Evolutionary conservation across 2,888 invertebrate genomes (phyloP), one percentile per base, ranked within the genome.

Genomic region (Copidosoma aretas): DNA sequence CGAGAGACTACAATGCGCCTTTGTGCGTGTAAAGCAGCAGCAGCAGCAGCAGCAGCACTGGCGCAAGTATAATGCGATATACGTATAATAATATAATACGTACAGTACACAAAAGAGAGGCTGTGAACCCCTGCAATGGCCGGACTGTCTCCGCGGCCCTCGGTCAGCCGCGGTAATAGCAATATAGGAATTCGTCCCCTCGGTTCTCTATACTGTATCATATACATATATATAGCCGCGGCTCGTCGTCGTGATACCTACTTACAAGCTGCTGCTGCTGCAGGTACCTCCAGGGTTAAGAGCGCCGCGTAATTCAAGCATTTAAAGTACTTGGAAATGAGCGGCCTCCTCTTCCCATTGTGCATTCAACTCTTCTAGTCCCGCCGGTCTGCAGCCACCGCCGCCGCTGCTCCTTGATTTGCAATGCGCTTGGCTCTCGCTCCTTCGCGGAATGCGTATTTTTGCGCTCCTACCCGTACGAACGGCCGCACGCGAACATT

Each of bases 301-400:
- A 53, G 32, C 52, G 62, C 4, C 66, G 70, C 70, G 70, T 67
- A 70, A 67, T 67, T 67, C 70, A 70, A 67, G 70, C 64, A 67
- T 70, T 70, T 67, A 64, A 64, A 67, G 60, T 60, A 67, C 60
- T 70, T 60, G 64, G 69, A 69, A 69, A 69, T 59, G 62, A 65
- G 69, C 46, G 60, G 58, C 61, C 22, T 21, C 41, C 54, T 54
- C 61, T 64, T 43, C 59, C 17, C 63, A 66, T 69, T 70, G 66
- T 70, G 70, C 70, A 70, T 66, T 67, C 66, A 64, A 66, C 43
- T 70, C 69, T n/a, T n/a, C 69, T 65, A 66, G 68, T 61, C 57
- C 52, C 58, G 57, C 51, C 60, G 41, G 64, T 49, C 49, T 53
- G n/a, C n/a, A n/a, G n/a, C 62, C 32, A 43, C 62, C 3, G 46